Conservation (phyloP, 35 echinoderm and acorn worm species). For the Ophiothrix spiculata region DNA sequence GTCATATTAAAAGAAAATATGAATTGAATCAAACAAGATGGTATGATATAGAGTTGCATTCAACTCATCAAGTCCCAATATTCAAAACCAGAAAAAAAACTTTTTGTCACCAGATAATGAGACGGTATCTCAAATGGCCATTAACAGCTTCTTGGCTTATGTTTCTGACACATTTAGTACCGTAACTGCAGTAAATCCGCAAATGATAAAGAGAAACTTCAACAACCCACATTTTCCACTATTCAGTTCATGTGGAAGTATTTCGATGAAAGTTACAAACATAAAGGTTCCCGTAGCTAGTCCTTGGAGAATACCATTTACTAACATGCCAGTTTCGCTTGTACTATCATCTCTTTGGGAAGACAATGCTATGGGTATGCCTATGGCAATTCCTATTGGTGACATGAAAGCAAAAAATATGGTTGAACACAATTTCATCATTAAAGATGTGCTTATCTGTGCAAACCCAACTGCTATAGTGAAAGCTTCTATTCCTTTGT, state of each 20-base stretch:
- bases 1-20: too few relatives aligned
- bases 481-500: conserved; percentile 84
- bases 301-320: conserved; percentile 78
- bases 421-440: conserved; percentile 44
- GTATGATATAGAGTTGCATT: too few relatives aligned
- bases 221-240: conserved; percentile 54
- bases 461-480: conserved; percentile 70
- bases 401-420: conserved; percentile 68
- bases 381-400: conserved; percentile 77
- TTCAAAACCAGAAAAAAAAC: too few relatives aligned
- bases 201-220: conserved; percentile 52
- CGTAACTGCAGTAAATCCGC: conserved; percentile 70
- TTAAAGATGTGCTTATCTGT: conserved; percentile 21
- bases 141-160: too few relatives aligned
- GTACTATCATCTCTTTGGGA: not conserved
- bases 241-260: conserved; percentile 75
- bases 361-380: conserved; percentile 61
- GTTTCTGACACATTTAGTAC: conserved; percentile 26
- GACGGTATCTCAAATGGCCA: too few relatives aligned
- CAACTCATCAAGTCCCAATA: too few relatives aligned
- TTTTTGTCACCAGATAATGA: too few relatives aligned
- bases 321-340: conserved; percentile 23
- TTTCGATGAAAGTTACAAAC: conserved; percentile 94
- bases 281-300: conserved; percentile 92
- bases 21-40: too few relatives aligned